Percentiles rank a stretch among this genome's conserved stretches.
phyloP scores from a whole-genome alignment of 2,797 vertebrate species.

The Gallinago solitaria region DNA sequence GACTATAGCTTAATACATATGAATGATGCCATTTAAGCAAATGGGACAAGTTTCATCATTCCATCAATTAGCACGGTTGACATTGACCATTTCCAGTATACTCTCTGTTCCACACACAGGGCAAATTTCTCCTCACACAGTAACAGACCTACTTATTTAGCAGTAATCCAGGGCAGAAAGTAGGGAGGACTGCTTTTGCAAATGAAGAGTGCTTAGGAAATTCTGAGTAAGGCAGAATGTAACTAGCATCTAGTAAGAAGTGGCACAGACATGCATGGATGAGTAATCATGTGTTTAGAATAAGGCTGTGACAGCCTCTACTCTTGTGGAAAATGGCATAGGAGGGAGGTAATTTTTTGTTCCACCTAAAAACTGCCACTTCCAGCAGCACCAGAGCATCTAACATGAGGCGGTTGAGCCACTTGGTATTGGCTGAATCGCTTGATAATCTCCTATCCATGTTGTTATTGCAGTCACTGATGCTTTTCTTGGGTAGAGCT shows the following conservation, averaged over 20 bases:
- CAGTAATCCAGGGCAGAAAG: background rate
- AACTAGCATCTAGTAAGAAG: background rate
- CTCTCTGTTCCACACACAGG: background rate
- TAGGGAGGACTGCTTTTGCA: background rate
- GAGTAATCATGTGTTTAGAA: background rate
- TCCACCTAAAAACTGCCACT: background rate
- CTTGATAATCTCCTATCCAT: background rate
- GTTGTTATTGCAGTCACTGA: background rate
- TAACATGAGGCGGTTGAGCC: background rate
- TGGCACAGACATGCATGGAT: background rate
- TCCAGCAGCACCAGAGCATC: background rate
- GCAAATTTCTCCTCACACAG: background rate
- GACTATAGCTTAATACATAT: background rate
- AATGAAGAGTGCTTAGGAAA: background rate
- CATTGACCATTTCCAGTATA: background rate
- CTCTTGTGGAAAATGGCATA: background rate
- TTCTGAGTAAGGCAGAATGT: background rate
- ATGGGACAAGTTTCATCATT: background rate
- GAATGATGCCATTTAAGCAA: background rate
- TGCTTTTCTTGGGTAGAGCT: background rate
- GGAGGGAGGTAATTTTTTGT: background rate
- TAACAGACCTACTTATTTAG: background rate
- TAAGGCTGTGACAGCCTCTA: background rate
- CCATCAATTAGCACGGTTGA: background rate
- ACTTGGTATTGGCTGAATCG: background rate